phyloP scores from a whole-genome alignment of 2,888 invertebrate genomes.

The Gibbula magus region DNA sequence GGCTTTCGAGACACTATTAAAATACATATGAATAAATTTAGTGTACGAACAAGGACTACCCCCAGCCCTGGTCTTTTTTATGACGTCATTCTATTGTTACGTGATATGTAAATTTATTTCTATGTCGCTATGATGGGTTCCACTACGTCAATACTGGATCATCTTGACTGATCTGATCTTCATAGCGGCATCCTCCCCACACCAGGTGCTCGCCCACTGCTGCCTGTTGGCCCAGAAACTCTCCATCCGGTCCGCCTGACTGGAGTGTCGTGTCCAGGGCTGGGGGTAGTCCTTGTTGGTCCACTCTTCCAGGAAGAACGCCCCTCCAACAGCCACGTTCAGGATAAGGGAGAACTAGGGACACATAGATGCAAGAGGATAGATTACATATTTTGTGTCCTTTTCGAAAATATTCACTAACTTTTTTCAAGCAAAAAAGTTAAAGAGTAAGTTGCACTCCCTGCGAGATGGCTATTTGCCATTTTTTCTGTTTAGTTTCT shows the following conservation, averaged over 20 bases:
- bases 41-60: conserved; percentile 45
- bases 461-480: too few species aligned
- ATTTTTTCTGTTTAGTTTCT: too few species aligned
- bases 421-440: too few species aligned
- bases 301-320: conserved; percentile 57
- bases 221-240: conserved; percentile 82
- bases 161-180: conserved; percentile 82
- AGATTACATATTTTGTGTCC: too few species aligned
- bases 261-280: conserved; percentile 83
- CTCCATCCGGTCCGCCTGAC: conserved; percentile 73
- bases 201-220: conserved; percentile 82
- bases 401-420: too few species aligned
- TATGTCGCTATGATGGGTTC: too few species aligned
- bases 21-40: too few species aligned
- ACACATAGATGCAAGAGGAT: too few species aligned
- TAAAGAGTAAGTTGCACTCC: too few species aligned
- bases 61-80: conserved; percentile 88
- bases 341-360: conserved; percentile 75
- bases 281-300: conserved; percentile 76
- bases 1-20: too few species aligned
- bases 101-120: too few species aligned
- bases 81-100: too few species aligned
- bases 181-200: conserved; percentile 78
- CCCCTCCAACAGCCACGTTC: conserved; percentile 66
- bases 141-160: conserved; percentile 71